These are phyloP conservation scores for Sylvietta virens DNA, from an alignment of 2,113 vertebrate species.

Conservation along the genomic window DNA sequence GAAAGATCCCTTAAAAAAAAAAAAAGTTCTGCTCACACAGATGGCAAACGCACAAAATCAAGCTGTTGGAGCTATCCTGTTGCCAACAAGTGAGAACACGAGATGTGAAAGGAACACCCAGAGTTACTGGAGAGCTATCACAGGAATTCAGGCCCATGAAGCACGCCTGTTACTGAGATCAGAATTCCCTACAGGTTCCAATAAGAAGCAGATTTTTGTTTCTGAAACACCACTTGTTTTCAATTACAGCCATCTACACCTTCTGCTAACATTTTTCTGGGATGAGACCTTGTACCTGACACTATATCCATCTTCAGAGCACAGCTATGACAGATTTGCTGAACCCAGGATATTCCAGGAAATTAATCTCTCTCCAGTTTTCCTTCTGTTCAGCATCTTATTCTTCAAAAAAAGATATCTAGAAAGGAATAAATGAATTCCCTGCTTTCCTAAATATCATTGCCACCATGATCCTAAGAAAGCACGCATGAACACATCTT, in stretches of 20 bases:
- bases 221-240: constrained; percentile 3
- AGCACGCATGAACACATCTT: neutral
- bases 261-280: constrained; percentile 27
- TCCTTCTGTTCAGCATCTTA: neutral
- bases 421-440: neutral
- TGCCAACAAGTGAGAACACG: neutral
- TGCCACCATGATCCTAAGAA: neutral
- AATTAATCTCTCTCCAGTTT: neutral
- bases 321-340: neutral
- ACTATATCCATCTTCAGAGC: neutral
- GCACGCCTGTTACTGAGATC: neutral
- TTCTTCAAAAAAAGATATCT: neutral
- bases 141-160: neutral
- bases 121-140: constrained; percentile 29
- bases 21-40: neutral
- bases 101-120: neutral
- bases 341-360: constrained; percentile 12
- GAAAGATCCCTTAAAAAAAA: neutral
- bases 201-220: constrained; percentile 12
- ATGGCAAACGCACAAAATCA: constrained; percentile 3
- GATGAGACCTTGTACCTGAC: constrained; percentile 2
- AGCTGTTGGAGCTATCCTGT: neutral
- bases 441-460: neutral
- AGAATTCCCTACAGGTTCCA: constrained; percentile 12
- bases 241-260: constrained; percentile 12